Evolutionary conservation across 2,888 invertebrate genomes (phyloP).

Genomic region (Noctuana brunneofusca): DNA sequence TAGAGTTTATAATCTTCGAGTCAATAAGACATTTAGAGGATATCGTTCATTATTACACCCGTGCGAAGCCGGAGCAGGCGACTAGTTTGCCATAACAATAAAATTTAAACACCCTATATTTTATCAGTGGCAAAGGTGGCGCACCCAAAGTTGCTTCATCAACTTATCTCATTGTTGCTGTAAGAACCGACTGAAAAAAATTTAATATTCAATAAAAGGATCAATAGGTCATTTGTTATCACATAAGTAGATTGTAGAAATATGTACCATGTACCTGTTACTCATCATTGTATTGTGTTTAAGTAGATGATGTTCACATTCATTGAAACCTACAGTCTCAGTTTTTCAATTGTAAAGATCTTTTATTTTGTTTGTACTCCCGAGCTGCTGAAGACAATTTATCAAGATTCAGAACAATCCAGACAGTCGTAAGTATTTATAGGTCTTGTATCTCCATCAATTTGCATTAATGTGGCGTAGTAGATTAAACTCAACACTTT

Average conservation of each 20-base stretch:
- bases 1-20: no score
- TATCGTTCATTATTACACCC: no score
- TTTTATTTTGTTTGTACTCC: neutral
- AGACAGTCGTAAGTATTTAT: neutral
- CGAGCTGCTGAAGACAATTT: neutral
- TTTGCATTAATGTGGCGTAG: neutral
- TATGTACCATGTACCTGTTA: neutral
- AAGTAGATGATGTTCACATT: neutral
- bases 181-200: neutral
- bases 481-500: neutral
- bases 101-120: no score
- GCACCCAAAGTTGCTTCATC: neutral
- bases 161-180: conserved; percentile 1
- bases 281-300: no score
- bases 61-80: no score
- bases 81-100: no score
- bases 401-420: neutral
- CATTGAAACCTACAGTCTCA: neutral
- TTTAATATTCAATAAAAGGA: neutral
- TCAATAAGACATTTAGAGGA: no score
- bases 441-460: neutral
- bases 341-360: no score
- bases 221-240: neutral
- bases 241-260: neutral
- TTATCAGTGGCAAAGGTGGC: neutral